A percentile compares a stretch with the other conserved stretches of the same genome.
Conservation (phyloP, 2,113 vertebrate species). For the Sigmodon hispidus region DNA sequence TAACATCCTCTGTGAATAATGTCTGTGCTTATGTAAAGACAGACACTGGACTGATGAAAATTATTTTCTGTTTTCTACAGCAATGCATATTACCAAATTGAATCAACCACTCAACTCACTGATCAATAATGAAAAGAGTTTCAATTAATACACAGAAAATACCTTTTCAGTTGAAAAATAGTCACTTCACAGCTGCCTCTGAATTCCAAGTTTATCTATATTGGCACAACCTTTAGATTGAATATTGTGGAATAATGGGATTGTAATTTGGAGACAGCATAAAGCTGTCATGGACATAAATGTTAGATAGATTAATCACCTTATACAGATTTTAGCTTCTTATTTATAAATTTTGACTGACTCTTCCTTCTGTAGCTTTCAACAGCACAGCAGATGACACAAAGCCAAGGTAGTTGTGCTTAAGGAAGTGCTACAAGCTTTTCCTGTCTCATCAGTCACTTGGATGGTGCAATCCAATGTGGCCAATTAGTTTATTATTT, state of each 20-base stretch:
- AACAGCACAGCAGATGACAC: not conserved
- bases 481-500: not conserved
- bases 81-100: slow-evolving; percentile 5
- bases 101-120: slow-evolving; percentile 28
- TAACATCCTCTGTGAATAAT: not conserved
- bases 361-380: not conserved
- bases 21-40: not conserved
- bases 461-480: not conserved
- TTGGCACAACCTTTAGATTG: slow-evolving; percentile 47
- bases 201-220: not conserved
- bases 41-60: not conserved
- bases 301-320: slow-evolving; percentile 25
- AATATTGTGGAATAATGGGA: not conserved
- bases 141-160: slow-evolving; percentile 41
- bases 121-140: not conserved
- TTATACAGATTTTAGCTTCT: slow-evolving; percentile 13
- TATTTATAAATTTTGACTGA: not conserved
- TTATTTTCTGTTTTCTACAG: not conserved
- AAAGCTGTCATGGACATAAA: slow-evolving; percentile 19
- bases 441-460: not conserved
- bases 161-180: slow-evolving; percentile 52
- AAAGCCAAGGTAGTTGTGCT: not conserved
- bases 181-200: not conserved
- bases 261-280: slow-evolving; percentile 25
- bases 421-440: not conserved